phyloP scores from a whole-genome alignment of 2,888 invertebrate genomes.

The Gasteruption jaculator region DNA sequence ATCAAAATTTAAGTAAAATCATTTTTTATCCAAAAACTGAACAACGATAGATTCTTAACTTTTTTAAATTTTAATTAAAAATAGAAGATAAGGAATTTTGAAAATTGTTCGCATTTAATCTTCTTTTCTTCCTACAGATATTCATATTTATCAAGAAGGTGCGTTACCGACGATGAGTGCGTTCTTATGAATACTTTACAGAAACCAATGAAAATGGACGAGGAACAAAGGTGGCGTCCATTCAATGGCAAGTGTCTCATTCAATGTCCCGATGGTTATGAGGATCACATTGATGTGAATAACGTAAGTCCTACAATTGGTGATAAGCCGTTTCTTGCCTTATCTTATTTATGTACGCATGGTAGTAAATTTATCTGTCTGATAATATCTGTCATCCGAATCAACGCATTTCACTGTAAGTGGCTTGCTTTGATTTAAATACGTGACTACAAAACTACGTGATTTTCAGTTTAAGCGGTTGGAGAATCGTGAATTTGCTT shows the following conservation, averaged over 20 bases:
- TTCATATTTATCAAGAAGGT: constrained; percentile 60
- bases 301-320: no score
- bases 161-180: constrained; percentile 70
- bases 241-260: constrained; percentile 63
- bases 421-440: no score
- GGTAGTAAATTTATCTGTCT: no score
- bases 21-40: background rate
- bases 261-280: constrained; percentile 63
- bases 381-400: no score
- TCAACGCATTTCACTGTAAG: no score
- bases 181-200: constrained; percentile 34
- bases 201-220: constrained; percentile 29
- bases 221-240: constrained; percentile 53
- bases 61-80: constrained; percentile 3
- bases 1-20: no score
- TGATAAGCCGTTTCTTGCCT: no score
- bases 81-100: no score
- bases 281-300: constrained; percentile 35
- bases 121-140: constrained; percentile 46
- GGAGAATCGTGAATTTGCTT: no score
- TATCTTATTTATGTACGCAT: no score
- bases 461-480: no score
- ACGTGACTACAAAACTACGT: background rate
- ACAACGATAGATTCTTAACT: background rate
- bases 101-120: no score